phyloP scores from a whole-genome alignment of 2,797 vertebrate genomes.

The Labeo calbasu region DNA sequence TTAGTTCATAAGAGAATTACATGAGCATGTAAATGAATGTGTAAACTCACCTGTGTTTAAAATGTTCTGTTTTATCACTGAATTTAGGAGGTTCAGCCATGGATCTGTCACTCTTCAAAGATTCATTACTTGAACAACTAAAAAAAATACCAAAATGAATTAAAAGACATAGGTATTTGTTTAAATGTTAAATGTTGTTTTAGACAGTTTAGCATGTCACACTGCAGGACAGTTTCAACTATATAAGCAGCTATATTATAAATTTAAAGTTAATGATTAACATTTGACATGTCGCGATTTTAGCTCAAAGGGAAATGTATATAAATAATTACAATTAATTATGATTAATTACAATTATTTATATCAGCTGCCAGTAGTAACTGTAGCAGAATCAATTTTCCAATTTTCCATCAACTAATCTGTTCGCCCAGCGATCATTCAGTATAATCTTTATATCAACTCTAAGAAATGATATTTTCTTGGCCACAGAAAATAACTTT shows the following conservation, averaged over 20 bases:
- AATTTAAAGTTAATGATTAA: not conserved
- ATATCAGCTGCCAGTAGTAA: too few species aligned
- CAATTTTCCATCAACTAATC: too few species aligned
- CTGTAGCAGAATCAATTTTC: too few species aligned
- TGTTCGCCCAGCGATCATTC: too few species aligned
- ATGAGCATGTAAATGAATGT: not conserved
- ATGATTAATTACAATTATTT: too few species aligned
- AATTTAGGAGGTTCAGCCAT: slow-evolving; percentile 41
- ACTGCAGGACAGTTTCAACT: not conserved
- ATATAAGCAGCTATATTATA: not conserved
- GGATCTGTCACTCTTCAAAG: slow-evolving; percentile 34
- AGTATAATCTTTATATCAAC: too few species aligned
- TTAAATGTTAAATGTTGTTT: not conserved
- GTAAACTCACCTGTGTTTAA: not conserved
- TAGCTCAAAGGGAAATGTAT: too few species aligned
- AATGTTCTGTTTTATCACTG: not conserved
- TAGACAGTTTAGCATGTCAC: not conserved
- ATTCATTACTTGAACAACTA: slow-evolving; percentile 1
- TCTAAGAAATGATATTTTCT: too few species aligned
- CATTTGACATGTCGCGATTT: too few species aligned
- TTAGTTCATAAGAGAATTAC: not conserved
- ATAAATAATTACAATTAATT: too few species aligned
- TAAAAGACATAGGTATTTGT: not conserved
- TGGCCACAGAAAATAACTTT: too few species aligned
- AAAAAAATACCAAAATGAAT: not conserved